Evolutionary conservation across 2,797 vertebrate genomes (phyloP).

Genomic region (Ambastaia sidthimunki): DNA sequence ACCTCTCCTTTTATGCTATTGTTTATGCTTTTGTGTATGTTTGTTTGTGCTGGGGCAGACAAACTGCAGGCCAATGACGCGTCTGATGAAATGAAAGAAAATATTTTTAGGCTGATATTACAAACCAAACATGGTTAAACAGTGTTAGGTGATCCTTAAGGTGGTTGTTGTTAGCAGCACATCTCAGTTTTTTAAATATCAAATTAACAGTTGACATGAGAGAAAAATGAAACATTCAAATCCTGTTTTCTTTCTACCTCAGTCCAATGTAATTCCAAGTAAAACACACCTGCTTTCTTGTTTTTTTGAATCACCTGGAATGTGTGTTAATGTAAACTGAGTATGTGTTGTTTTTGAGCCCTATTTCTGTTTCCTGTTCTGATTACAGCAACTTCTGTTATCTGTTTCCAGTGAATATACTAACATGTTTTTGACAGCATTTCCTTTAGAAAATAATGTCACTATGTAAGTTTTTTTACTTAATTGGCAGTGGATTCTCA

Average conservation of each 20-base stretch:
- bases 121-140: conserved; percentile 17
- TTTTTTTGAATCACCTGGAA: too few relatives aligned
- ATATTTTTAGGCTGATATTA: neutral
- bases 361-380: neutral
- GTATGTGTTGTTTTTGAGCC: neutral
- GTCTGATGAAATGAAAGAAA: neutral
- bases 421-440: neutral
- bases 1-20: neutral
- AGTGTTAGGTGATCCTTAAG: conserved; percentile 9
- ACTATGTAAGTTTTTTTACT: neutral
- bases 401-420: neutral
- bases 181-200: neutral
- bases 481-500: conserved; percentile 84
- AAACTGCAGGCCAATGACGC: neutral
- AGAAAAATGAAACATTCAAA: too few relatives aligned
- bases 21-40: conserved; percentile 6
- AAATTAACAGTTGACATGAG: neutral
- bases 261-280: too few relatives aligned
- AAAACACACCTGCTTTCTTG: too few relatives aligned
- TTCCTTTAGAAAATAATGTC: neutral
- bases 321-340: too few relatives aligned
- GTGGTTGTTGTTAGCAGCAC: neutral
- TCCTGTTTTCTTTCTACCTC: too few relatives aligned
- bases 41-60: neutral
- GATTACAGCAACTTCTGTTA: neutral